Percentiles rank a stretch among this genome's conserved stretches.
phyloP scores from a whole-genome alignment of 2,888 invertebrate genomes.

The Cheilosia vulpina region DNA sequence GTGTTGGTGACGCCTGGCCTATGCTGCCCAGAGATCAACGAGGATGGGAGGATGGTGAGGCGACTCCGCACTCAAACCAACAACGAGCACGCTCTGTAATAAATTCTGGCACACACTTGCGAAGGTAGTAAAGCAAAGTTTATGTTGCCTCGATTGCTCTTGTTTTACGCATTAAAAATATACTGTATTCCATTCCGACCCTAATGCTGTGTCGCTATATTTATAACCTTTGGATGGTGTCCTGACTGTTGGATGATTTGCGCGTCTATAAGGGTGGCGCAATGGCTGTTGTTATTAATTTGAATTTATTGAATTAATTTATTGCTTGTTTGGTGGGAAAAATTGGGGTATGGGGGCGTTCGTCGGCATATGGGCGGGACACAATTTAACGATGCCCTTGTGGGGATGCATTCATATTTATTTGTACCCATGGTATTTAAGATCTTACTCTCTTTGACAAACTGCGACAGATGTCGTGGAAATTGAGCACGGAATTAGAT shows the following conservation, averaged over 20 bases:
- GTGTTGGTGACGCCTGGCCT: neutral
- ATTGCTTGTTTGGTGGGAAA: slow-evolving; percentile 20
- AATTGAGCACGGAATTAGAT: neutral
- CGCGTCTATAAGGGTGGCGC: slow-evolving; percentile 53
- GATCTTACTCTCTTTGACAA: slow-evolving; percentile 44
- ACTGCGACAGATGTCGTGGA: neutral
- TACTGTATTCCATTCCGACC: neutral
- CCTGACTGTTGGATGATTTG: slow-evolving; percentile 53
- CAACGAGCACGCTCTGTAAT: slow-evolving; percentile 25
- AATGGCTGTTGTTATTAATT: slow-evolving; percentile 64
- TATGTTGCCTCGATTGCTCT: slow-evolving; percentile 60
- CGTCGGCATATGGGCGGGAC: neutral
- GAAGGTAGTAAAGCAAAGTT: slow-evolving; percentile 57
- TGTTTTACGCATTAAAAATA: slow-evolving; percentile 69
- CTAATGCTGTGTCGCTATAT: slow-evolving; percentile 31
- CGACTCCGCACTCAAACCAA: neutral
- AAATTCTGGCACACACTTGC: slow-evolving; percentile 66
- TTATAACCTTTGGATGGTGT: slow-evolving; percentile 43
- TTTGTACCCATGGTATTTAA: slow-evolving; percentile 42
- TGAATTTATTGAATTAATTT: slow-evolving; percentile 71
- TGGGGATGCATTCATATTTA: slow-evolving; percentile 33
- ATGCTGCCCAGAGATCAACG: slow-evolving; percentile 35
- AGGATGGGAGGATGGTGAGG: neutral
- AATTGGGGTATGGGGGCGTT: neutral
- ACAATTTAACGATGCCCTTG: slow-evolving; percentile 32